phyloP scores from a whole-genome alignment of 2,797 vertebrate species.

The Hozukius guyotensis region DNA sequence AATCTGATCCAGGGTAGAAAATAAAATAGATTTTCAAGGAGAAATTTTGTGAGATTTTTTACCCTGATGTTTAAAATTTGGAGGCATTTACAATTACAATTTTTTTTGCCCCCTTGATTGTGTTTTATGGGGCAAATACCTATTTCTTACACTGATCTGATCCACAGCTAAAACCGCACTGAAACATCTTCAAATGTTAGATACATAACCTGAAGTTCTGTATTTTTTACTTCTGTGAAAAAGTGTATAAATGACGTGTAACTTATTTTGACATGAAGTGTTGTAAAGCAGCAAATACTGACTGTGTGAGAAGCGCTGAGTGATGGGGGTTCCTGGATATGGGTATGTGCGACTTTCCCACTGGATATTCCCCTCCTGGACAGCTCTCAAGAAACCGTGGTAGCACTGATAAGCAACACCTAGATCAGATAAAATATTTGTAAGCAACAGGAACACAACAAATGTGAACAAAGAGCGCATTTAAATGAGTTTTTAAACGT shows the following conservation, averaged over 20 bases:
- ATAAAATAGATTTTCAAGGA: not conserved
- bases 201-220: not conserved
- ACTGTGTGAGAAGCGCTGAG: slow-evolving; percentile 99
- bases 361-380: slow-evolving; percentile 98
- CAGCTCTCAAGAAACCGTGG: slow-evolving; percentile 96
- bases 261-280: not conserved
- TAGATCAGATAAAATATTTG: slow-evolving; percentile 59
- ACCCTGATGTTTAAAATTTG: not conserved
- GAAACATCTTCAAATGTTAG: not conserved
- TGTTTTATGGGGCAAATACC: not conserved
- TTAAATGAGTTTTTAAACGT: not conserved
- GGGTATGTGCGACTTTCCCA: slow-evolving; percentile 99
- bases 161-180: not conserved
- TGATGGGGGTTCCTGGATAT: slow-evolving; percentile 99
- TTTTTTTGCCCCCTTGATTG: not conserved
- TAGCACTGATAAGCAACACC: slow-evolving; percentile 99
- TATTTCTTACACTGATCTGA: not conserved
- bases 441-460: not conserved
- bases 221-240: not conserved
- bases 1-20: not conserved
- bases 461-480: not conserved
- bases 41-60: not conserved
- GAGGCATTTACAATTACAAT: fast-evolving
- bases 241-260: not conserved
- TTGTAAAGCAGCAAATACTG: slow-evolving; percentile 70